Percentiles rank a stretch among this genome's conserved stretches.
Conservation (phyloP, 2,113 vertebrate genomes). For the Cathartes aura region DNA sequence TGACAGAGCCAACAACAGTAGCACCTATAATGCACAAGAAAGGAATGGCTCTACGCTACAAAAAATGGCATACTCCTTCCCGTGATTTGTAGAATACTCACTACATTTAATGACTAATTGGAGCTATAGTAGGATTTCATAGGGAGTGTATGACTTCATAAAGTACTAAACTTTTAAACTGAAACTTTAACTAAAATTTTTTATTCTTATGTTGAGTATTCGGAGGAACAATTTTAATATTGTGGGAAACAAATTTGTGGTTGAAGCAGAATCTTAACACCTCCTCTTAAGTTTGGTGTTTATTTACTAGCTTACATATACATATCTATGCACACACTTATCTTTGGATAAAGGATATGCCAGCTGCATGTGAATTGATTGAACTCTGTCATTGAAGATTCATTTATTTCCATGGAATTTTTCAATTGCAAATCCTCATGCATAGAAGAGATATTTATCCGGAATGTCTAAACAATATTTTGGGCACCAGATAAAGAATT, state of each 20-base stretch:
- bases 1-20: background rate
- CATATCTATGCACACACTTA: background rate
- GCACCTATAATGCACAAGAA: background rate
- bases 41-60: fast-evolving
- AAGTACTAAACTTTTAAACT: background rate
- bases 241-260: background rate
- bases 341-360: background rate
- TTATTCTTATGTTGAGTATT: background rate
- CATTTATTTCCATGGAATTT: background rate
- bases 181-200: background rate
- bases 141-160: background rate
- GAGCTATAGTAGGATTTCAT: background rate
- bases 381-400: background rate
- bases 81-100: background rate
- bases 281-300: background rate
- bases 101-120: background rate
- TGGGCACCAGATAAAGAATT: background rate
- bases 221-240: background rate
- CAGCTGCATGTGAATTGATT: background rate
- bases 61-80: background rate
- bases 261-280: background rate
- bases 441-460: background rate
- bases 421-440: background rate
- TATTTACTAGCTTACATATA: background rate
- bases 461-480: background rate